A percentile compares a stretch with the other conserved stretches of the same genome.
phyloP scores from a whole-genome alignment of 2,888 invertebrate species.

The Drosophila suboccidentalis region DNA sequence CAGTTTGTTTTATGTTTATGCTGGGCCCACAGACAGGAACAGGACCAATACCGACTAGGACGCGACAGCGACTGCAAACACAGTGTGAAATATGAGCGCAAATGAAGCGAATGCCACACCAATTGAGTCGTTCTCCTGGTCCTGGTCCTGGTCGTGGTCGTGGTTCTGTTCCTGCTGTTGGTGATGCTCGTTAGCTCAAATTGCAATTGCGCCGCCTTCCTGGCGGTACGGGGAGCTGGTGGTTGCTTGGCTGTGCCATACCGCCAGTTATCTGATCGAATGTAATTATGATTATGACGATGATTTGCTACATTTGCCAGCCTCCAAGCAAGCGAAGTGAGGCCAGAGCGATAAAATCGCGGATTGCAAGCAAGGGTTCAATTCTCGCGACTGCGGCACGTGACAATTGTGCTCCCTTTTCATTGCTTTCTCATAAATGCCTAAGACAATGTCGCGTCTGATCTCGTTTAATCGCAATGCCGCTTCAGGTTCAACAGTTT shows the following conservation, averaged over 20 bases:
- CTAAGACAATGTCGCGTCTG: slow-evolving; percentile 57
- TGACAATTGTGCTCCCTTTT: slow-evolving; percentile 67
- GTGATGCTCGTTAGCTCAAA: slow-evolving; percentile 68
- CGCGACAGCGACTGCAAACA: slow-evolving; percentile 19
- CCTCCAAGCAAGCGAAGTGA: slow-evolving; percentile 31
- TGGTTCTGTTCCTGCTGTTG: slow-evolving; percentile 26
- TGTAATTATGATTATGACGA: slow-evolving; percentile 81
- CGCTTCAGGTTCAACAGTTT: slow-evolving; percentile 59
- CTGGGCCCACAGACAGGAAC: slow-evolving; percentile 55
- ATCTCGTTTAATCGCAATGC: slow-evolving; percentile 58
- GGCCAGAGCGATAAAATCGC: slow-evolving; percentile 59
- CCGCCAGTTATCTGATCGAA: slow-evolving; percentile 75
- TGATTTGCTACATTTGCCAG: slow-evolving; percentile 77
- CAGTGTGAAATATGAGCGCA: slow-evolving; percentile 74
- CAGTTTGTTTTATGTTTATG: slow-evolving; percentile 75
- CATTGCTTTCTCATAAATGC: slow-evolving; percentile 47
- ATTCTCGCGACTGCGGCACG: slow-evolving; percentile 54
- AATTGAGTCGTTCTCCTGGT: slow-evolving; percentile 54
- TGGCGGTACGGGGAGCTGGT: slow-evolving; percentile 27
- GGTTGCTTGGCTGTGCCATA: slow-evolving; percentile 36
- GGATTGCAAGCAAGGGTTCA: slow-evolving; percentile 54
- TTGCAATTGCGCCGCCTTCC: slow-evolving; percentile 70
- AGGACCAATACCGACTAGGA: slow-evolving; percentile 18
- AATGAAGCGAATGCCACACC: slow-evolving; percentile 67
- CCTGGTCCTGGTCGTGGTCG: slow-evolving; percentile 16